Base-by-base conservation (phyloP, 2,113 vertebrate genomes). In the Sander vitreus region DNA sequence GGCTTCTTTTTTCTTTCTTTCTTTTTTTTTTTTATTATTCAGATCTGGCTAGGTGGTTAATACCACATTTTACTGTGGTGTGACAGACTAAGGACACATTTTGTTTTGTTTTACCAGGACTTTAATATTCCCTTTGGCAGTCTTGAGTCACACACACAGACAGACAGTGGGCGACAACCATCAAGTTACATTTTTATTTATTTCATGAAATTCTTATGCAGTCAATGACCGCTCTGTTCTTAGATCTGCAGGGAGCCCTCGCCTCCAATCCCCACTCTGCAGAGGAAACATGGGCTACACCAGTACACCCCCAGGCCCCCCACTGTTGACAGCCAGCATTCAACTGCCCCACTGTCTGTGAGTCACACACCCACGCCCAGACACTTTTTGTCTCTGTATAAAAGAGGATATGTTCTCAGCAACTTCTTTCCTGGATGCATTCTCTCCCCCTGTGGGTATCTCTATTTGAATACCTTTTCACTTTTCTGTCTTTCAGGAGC, bases 231-330 rank as follows among this genome's bases (percentile, higher is more conserved):
- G 33, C 10, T 43, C 54, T 58, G 51, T 75, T 79, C 6, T 67
- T 2, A 98, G 97, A 25, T 84, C 48, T 81, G 89, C 78, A 95
- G 95, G 73, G 94, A 93, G 3, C 90, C 95, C 54, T 97, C 97
- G 8, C 97, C 97, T 21, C 64, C 96, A 0, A 80, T 97, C 92
- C 96, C 97, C 2, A 90, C 96, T 58, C 92, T 97, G 80, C 97
- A 95, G 91, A 95, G 92, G 82, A 98, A 94, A 88, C 79, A 18
- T 3, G 59, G 81, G 7, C 62, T 25, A 27, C 19, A 87, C 10
- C 93, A 90, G 73, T 94, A 85, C 87, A 90, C 85, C 21, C 95
- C 96, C 63, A 93, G 95, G 81, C 92, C 95, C 50, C 93, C 96
- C 25, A 95, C 95, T 15, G 91, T 91, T 10, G 94, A 96, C 54